phyloP scores from a whole-genome alignment of 2,113 vertebrate species.

The Neopipo cinnamomea region DNA sequence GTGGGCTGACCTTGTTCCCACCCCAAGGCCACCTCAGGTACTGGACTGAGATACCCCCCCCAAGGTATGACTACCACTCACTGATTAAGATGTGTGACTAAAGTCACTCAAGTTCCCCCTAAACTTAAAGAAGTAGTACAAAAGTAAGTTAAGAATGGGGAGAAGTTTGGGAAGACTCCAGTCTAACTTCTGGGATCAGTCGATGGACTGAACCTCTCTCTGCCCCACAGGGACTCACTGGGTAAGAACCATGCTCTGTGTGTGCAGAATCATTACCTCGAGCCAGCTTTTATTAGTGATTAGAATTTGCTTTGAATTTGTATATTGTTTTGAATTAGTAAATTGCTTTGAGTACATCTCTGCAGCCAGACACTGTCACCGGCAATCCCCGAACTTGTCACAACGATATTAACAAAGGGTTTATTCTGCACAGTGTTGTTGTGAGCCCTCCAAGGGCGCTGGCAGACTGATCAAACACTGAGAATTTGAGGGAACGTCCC shows the following conservation, averaged over 20 bases:
- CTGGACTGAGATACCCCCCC: not conserved
- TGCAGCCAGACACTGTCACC: fast-evolving
- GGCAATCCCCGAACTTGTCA: no score
- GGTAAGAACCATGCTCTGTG: not conserved
- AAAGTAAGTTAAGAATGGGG: fast-evolving
- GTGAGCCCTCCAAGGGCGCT: not conserved
- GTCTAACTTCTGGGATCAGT: fast-evolving
- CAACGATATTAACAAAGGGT: not conserved
- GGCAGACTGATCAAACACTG: no score
- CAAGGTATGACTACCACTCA: fast-evolving
- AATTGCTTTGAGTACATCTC: not conserved
- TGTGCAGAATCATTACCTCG: not conserved
- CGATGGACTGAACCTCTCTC: not conserved
- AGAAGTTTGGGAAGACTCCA: not conserved
- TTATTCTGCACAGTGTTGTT: fast-evolving
- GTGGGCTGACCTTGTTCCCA: not conserved
- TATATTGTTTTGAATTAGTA: not conserved
- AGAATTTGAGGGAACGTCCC: no score
- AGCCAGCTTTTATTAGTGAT: not conserved
- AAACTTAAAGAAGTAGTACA: fast-evolving
- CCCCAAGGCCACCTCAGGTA: not conserved
- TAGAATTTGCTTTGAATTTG: not conserved
- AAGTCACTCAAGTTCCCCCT: not conserved
- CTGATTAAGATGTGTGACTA: no score
- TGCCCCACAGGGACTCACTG: not conserved